phyloP scores from a whole-genome alignment of 2,888 invertebrate genomes.

The Melikaiella ostensackeni region DNA sequence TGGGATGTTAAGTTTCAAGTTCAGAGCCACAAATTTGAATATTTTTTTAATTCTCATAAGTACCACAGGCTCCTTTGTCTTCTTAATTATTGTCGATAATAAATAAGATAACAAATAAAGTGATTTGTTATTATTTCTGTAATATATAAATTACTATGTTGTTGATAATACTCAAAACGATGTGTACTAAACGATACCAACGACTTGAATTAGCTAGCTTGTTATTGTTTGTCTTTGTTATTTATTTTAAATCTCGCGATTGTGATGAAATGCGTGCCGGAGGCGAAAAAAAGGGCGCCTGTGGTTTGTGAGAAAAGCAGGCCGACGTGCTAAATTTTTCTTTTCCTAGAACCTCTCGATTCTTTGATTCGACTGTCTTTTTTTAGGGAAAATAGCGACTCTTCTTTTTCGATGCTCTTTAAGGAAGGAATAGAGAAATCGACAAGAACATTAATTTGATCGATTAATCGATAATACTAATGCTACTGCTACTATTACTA shows the following conservation, averaged over 20 bases:
- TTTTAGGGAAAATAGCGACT: background rate
- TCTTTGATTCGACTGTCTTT: background rate
- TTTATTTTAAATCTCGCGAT: conserved; percentile 38
- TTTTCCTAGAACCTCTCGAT: conserved; percentile 11
- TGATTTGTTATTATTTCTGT: conserved; percentile 37
- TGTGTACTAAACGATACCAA: conserved; percentile 33
- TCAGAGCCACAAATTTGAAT: no score
- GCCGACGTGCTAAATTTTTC: background rate
- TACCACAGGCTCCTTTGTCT: conserved; percentile 23
- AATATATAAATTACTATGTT: conserved; percentile 38
- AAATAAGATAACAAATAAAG: conserved; percentile 37
- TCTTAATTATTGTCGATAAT: conserved; percentile 38
- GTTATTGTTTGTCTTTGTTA: conserved; percentile 38
- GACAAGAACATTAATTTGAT: conserved; percentile 41
- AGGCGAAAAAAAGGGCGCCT: conserved; percentile 12
- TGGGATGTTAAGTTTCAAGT: background rate
- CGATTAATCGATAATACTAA: conserved; percentile 47
- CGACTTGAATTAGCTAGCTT: conserved; percentile 36
- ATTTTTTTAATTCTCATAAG: no score
- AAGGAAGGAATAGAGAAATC: conserved; percentile 16
- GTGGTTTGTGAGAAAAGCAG: conserved; percentile 15
- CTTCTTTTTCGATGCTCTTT: background rate
- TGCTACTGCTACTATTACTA: conserved; percentile 48
- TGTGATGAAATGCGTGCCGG: conserved; percentile 17
- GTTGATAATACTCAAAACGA: conserved; percentile 39